Evolutionary conservation across 2,113 vertebrate genomes (phyloP).

Genomic region (Gopherus evgoodei): DNA sequence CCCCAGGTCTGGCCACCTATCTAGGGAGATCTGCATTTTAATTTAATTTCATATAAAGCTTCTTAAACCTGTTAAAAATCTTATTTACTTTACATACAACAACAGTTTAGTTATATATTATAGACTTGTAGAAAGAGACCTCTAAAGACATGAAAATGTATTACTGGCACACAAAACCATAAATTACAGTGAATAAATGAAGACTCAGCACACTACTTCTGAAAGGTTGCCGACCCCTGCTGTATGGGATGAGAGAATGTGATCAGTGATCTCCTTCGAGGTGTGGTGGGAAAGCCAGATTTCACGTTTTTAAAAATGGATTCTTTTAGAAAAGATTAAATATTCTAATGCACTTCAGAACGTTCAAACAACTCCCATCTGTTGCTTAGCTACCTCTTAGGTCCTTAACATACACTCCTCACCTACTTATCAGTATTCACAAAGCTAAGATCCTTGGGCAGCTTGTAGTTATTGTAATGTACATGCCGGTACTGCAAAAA

Average conservation of each 20-base stretch:
- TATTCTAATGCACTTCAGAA: not conserved
- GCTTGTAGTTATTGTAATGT: not conserved
- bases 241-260: not conserved
- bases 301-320: not conserved
- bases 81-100: no score
- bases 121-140: no score
- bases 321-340: not conserved
- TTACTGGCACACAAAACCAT: no score
- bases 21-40: no score
- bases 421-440: not conserved
- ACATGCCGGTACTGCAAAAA: not conserved
- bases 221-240: no score
- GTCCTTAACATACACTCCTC: not conserved
- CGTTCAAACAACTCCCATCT: not conserved
- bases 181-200: no score
- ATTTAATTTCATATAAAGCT: no score
- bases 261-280: not conserved
- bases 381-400: not conserved
- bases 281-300: not conserved
- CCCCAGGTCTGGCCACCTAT: no score
- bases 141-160: no score
- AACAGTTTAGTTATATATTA: no score
- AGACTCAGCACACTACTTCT: no score
- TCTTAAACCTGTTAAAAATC: no score
- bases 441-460: not conserved